Evolutionary conservation across 2,797 vertebrate species (phyloP), one percentile per base, ranked within the genome.

Genomic region (Cuculus canorus): DNA sequence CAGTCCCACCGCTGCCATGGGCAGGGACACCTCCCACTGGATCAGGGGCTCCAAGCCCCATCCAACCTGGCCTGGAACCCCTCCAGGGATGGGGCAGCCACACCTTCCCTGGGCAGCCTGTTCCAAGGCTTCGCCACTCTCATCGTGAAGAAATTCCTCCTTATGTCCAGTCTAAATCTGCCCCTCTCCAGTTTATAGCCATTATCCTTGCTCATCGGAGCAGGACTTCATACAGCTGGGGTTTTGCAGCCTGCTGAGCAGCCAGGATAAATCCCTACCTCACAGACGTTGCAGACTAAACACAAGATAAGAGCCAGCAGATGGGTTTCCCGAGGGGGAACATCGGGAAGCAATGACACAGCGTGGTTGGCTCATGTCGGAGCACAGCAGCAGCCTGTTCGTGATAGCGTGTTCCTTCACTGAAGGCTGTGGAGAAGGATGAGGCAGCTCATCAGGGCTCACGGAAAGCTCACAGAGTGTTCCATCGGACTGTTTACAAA

Each of bases 281-380:
- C 84, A 6, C 6, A 19, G 30, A 7, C 13, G 0, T 0, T 7
- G 21, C 72, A 88, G 94, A 93, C 82, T 81, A 92, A 94, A 94
- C 95, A 95, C 11, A 1, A 76, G 95, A 93, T 86, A 94, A 81
- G 69, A 86, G 87, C 52, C 0, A 8, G 21, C 11, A 17, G 48
- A 63, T 71, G 87, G 68, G 22, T 50, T 73, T 92, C 76, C 80
- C n/a, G 1, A 23, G 21, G 52, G 83, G 72, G 69, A 92, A 4
- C 84, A 33, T 65, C 0, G 24, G 68, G 75, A 77, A 79, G 70
- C 28, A 4, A 61, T 24, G 81, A 64, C 71, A 52, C 65, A n/a
- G 60, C 0, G 0, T 3, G 86, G 65, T 27, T 7, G 4, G 39
- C 72, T 82, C 17, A 1, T 12, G 43, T 24, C 0, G 0, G 71